These are phyloP conservation scores for Microplitis mediator DNA, from an alignment of 1,140 invertebrate genomes.

Conservation along the genomic window DNA sequence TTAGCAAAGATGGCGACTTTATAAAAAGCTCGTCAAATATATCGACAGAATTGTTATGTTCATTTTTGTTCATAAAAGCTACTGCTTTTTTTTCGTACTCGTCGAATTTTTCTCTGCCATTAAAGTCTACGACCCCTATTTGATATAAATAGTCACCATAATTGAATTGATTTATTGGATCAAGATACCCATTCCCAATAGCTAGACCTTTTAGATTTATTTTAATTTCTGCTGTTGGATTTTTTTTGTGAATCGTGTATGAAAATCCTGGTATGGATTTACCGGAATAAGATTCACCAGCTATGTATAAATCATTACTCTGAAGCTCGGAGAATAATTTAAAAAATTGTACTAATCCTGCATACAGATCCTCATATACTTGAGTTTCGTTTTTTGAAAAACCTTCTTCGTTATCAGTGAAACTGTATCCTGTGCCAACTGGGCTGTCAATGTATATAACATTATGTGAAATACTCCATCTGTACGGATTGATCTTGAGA, in stretches of 20 bases:
- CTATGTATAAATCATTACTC: too few relatives aligned
- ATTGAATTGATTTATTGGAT: conserved; percentile 78
- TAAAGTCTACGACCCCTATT: conserved; percentile 77
- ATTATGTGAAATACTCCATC: conserved; percentile 77
- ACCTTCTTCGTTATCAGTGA: conserved; percentile 69
- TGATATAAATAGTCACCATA: conserved; percentile 85
- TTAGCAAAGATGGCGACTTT: conserved; percentile 72
- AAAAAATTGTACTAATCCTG: conserved; percentile 75
- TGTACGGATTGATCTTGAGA: conserved; percentile 68
- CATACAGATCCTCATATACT: conserved; percentile 72
- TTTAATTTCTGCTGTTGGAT: conserved; percentile 65
- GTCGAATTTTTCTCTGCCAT: conserved; percentile 68
- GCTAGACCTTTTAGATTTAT: conserved; percentile 76
- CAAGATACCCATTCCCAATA: conserved; percentile 85
- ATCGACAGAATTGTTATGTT: conserved; percentile 71
- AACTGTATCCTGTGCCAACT: conserved; percentile 81
- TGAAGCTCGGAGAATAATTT: conserved; percentile 72
- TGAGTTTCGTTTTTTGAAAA: conserved; percentile 70
- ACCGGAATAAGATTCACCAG: conserved; percentile 88
- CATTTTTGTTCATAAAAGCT: conserved; percentile 66
- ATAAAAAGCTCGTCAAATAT: conserved; percentile 76
- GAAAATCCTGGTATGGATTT: conserved; percentile 82
- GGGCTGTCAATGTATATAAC: conserved; percentile 88
- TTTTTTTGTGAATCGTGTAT: conserved; percentile 76
- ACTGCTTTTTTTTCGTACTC: conserved; percentile 65